Evolutionary conservation across 2,113 vertebrate genomes (phyloP).

Genomic region (Odobenus rosmarus): DNA sequence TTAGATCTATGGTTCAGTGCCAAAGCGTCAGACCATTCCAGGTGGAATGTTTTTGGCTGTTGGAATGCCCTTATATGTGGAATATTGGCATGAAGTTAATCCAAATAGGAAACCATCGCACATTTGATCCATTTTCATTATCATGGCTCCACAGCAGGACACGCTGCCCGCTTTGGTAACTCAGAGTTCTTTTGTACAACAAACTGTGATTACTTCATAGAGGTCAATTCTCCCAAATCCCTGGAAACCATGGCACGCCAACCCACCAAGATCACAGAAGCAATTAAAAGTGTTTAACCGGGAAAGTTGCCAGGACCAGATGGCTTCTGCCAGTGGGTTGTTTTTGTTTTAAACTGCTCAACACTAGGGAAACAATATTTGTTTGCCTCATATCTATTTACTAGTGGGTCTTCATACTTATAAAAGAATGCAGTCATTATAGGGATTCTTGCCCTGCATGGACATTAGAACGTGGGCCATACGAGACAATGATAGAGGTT

Average conservation of each 20-base stretch:
- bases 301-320: slow-evolving; percentile 79
- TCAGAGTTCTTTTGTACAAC: slow-evolving; percentile 68
- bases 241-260: slow-evolving; percentile 74
- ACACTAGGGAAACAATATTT: slow-evolving; percentile 69
- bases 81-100: neutral
- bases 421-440: neutral
- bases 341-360: slow-evolving; percentile 76
- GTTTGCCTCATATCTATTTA: slow-evolving; percentile 66
- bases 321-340: slow-evolving; percentile 76
- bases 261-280: slow-evolving; percentile 79
- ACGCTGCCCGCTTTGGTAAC: slow-evolving; percentile 67
- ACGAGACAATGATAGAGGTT: neutral
- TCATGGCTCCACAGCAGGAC: slow-evolving; percentile 46
- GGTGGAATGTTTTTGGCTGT: neutral
- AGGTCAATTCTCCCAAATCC: slow-evolving; percentile 78
- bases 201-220: slow-evolving; percentile 79
- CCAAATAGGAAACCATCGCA: slow-evolving; percentile 10
- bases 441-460: neutral
- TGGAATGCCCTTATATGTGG: neutral
- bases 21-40: neutral
- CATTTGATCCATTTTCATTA: slow-evolving; percentile 30
- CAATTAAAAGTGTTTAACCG: slow-evolving; percentile 80
- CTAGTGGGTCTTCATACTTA: slow-evolving; percentile 50
- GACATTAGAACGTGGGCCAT: neutral
- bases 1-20: neutral